Percentiles rank a stretch among this genome's conserved stretches.
phyloP scores from a whole-genome alignment of 2,113 vertebrate species.

The Tinamus guttatus region DNA sequence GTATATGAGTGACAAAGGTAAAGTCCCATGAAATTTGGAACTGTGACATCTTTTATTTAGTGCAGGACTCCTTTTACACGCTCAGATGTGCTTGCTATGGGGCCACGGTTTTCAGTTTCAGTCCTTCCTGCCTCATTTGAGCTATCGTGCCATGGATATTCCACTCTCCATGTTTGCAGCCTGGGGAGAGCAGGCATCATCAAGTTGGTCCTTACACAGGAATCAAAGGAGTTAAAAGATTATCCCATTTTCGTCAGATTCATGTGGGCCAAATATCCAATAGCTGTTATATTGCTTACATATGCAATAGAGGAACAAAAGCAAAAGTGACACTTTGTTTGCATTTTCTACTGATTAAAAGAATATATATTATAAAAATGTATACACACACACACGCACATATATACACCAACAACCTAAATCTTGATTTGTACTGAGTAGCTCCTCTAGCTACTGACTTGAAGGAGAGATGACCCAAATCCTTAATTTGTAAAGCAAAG shows the following conservation, averaged over 20 bases:
- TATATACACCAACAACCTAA: not conserved
- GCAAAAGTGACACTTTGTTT: not conserved
- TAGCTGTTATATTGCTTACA: not conserved
- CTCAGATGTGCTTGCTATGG: not conserved
- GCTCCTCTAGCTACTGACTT: not conserved
- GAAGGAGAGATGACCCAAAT: not conserved
- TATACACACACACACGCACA: too few species aligned
- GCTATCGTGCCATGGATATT: not conserved
- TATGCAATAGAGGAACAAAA: not conserved
- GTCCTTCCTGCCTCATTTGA: not conserved
- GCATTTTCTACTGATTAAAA: not conserved
- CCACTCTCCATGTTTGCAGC: not conserved
- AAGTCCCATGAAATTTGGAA: not conserved
- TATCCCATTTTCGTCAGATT: not conserved
- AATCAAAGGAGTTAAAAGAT: not conserved
- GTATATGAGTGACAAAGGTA: not conserved
- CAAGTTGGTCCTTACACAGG: not conserved
- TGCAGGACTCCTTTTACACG: not conserved
- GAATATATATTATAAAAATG: not conserved
- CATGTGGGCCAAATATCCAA: not conserved
- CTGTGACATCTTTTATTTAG: not conserved
- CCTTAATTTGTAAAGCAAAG: not conserved
- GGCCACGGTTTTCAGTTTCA: not conserved
- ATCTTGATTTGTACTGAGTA: not conserved
- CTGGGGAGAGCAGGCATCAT: not conserved